These are phyloP conservation scores for Lasioglossum malachurum DNA, from an alignment of 2,888 invertebrate genomes.

Conservation along the genomic window DNA sequence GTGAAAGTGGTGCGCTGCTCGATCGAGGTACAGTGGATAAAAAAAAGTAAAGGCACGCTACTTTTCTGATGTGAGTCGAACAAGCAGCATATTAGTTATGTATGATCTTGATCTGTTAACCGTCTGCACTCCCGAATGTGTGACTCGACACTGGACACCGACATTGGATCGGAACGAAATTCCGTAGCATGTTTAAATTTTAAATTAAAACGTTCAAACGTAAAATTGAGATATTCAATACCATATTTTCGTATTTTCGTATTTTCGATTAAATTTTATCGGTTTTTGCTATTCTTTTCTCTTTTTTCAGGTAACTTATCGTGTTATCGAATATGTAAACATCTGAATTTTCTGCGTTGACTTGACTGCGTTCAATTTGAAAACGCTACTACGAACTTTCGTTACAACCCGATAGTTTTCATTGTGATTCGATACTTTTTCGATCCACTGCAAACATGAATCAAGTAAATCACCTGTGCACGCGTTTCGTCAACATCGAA, in stretches of 20 bases:
- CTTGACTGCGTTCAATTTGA: background rate
- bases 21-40: conserved; percentile 1
- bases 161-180: background rate
- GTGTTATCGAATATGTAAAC: no score
- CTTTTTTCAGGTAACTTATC: no score
- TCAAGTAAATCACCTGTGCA: background rate
- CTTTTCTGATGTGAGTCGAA: background rate
- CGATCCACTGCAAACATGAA: background rate
- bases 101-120: background rate
- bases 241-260: no score
- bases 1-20: conserved; percentile 8
- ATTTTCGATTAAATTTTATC: no score
- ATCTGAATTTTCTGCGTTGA: background rate
- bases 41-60: background rate
- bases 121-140: background rate
- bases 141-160: background rate
- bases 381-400: background rate
- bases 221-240: background rate
- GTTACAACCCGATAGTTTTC: no score
- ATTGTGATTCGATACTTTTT: background rate
- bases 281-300: no score
- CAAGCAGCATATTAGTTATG: background rate
- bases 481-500: background rate
- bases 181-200: background rate
- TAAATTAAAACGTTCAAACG: background rate